These are phyloP conservation scores for Calcarius lapponicus DNA, from an alignment of 2,797 vertebrate genomes.

Conservation along the genomic window DNA sequence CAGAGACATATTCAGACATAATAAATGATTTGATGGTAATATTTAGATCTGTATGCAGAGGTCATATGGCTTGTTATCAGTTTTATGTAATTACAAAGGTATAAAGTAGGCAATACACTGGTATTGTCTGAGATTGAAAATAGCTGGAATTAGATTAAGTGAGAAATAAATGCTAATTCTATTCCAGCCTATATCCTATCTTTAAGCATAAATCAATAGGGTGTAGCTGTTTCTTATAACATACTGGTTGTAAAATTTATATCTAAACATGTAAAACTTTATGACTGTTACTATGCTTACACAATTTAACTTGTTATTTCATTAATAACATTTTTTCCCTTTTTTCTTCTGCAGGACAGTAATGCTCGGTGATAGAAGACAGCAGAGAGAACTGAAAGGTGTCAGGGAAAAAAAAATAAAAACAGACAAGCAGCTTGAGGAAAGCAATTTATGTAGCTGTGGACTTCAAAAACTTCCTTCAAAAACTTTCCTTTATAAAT, in stretches of 20 bases:
- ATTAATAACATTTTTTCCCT: background rate
- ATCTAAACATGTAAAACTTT: background rate
- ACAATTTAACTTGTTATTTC: background rate
- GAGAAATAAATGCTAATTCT: background rate
- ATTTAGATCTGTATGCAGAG: background rate
- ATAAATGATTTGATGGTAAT: background rate
- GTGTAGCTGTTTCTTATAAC: background rate
- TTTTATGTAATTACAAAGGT: background rate
- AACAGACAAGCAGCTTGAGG: background rate
- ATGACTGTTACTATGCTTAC: background rate
- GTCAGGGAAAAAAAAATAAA: background rate
- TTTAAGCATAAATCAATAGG: background rate
- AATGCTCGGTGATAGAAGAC: rapidly evolving
- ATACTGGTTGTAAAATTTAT: background rate
- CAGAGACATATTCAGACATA: background rate
- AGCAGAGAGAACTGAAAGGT: background rate
- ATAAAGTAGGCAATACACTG: background rate
- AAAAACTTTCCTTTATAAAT: background rate
- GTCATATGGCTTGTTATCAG: background rate
- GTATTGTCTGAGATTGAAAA: background rate
- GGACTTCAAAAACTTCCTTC: background rate
- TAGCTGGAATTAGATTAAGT: background rate
- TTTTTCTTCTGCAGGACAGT: background rate
- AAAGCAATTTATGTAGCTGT: background rate
- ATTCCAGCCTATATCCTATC: background rate